These are phyloP conservation scores for Adelosebastes latens DNA, from an alignment of 2,797 vertebrate genomes.

Conservation along the genomic window DNA sequence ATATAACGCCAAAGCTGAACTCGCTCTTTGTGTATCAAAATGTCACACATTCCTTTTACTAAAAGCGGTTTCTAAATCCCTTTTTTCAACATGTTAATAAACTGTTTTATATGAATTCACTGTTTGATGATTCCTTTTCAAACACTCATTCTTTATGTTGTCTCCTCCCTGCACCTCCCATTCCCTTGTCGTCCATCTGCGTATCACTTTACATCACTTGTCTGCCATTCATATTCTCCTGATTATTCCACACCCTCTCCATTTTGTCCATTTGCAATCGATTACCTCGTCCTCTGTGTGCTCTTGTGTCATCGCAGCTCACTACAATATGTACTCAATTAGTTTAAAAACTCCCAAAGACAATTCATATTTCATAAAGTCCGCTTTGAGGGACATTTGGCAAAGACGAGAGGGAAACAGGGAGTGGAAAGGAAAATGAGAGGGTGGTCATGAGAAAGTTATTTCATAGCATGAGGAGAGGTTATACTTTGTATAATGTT, in stretches of 20 bases:
- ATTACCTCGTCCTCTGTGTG: conserved; percentile 46
- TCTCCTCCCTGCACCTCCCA: conserved; percentile 38
- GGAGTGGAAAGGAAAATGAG: conserved; percentile 71
- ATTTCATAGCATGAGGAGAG: conserved; percentile 58
- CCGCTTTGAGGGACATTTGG: conserved; percentile 61
- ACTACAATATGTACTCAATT: conserved; percentile 48
- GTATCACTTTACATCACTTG: conserved; percentile 52
- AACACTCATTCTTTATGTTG: conserved; percentile 8
- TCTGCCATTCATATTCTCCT: conserved; percentile 33
- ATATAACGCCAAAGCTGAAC: conserved; percentile 35
- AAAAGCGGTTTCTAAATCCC: conserved; percentile 24
- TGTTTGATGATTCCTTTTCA: conserved; percentile 9
- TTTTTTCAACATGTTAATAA: conserved; percentile 61
- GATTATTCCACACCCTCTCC: conserved; percentile 46
- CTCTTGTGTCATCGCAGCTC: conserved; percentile 47
- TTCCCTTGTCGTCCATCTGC: conserved; percentile 24
- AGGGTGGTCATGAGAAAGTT: conserved; percentile 62
- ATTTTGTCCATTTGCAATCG: conserved; percentile 30
- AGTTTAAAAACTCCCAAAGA: conserved; percentile 44
- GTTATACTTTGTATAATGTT: conserved; percentile 32
- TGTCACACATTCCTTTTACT: conserved; percentile 37
- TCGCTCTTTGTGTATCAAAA: conserved; percentile 34
- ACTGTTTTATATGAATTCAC: conserved; percentile 62
- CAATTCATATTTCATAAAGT: conserved; percentile 57
- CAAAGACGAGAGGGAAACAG: conserved; percentile 46